Conservation (phyloP, 2,113 vertebrate species). For the Phalacrocorax aristotelis region DNA sequence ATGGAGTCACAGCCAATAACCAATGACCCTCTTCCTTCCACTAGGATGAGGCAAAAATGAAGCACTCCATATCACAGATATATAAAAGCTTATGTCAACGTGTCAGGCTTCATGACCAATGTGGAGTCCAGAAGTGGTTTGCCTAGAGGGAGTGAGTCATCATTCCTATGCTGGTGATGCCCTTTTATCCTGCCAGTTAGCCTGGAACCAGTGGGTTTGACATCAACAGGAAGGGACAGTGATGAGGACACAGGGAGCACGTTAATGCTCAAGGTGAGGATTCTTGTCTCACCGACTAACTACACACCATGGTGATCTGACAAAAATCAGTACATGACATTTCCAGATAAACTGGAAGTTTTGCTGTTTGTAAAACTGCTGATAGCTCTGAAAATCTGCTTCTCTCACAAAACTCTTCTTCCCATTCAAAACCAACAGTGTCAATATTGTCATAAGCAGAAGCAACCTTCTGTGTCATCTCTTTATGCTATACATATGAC, state of each 20-base stretch:
- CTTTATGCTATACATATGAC: not conserved
- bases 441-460: not conserved
- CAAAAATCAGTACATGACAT: not conserved
- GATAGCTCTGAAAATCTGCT: not conserved
- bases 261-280: not conserved
- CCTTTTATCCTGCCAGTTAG: not conserved
- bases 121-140: not conserved
- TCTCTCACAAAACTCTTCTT: not conserved
- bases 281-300: not conserved
- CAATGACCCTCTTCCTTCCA: not conserved
- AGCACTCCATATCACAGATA: not conserved
- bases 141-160: not conserved
- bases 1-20: not conserved
- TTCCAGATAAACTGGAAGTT: not conserved
- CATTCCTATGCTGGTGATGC: not conserved
- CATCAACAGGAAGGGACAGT: not conserved
- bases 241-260: not conserved
- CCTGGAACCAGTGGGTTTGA: not conserved
- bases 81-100: rapidly evolving
- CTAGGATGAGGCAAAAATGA: not conserved
- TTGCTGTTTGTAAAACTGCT: not conserved
- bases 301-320: not conserved
- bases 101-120: not conserved
- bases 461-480: not conserved
- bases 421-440: not conserved